Base-by-base conservation (phyloP, 1,140 invertebrate species). In the Lerema accius region DNA sequence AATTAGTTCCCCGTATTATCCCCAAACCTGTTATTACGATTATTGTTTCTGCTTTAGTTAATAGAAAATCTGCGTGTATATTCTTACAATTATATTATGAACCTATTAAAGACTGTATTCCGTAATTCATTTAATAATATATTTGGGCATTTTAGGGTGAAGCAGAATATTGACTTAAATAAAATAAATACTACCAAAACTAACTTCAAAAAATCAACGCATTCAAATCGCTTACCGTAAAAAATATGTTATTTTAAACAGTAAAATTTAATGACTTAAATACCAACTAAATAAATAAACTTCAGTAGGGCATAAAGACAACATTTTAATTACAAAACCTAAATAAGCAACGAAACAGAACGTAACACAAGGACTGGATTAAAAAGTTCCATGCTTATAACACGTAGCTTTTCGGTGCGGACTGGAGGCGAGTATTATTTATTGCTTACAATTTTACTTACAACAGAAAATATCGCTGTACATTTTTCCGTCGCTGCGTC, bases 361-460 rank as follows among this genome's bases (percentile, higher is more conserved):
- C 9, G 19, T 32, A 32, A 32, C 28, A 9, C 4, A 32, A 23
- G 2, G 5, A 32, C 28, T 32, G 28, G 28, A 28, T 56, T 32
- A 9, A 45, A 56, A 56, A 56, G 40, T 56, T 50, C 39, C 26
- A 56, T 43, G 53, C 51, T 42, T 26, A 42, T 32, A 19, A 15
- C 23, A 32, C 37, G 5, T 9, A 14, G 39, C 7, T 14, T 43
- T 32, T 42, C 13, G 11, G 40, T 15, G 40, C 37, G 13, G n/a
- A 26, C 37, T 40, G 13, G 35, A 26, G 39, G 14, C 45, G n/a
- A 11, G 28, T 71, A 79, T 84, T 85, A 87, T 87, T 87, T 87
- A 87, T 85, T 80, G 73, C 78, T 58, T 65, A 80, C 84, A 87
- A 85, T 87, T 86, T 85, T 78, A 82, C 80, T 78, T 84, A 81